Evolutionary conservation across 2,888 invertebrate species (phyloP).

Genomic region (Monopis laevigella): DNA sequence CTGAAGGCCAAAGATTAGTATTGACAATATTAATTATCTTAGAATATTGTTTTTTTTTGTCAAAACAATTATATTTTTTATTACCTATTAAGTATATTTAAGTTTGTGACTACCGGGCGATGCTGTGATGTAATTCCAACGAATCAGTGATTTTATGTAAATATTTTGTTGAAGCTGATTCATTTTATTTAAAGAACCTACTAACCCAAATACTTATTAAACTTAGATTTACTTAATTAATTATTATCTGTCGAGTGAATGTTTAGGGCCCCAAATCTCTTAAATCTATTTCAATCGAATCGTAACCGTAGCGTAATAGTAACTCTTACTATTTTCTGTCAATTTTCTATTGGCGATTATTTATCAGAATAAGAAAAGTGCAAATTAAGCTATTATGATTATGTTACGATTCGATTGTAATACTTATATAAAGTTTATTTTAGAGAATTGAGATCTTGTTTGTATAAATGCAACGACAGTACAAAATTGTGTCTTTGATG

Average conservation of each 20-base stretch:
- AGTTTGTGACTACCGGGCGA: constrained; percentile 27
- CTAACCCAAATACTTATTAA: constrained; percentile 2
- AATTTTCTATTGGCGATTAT: no score
- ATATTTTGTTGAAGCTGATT: constrained; percentile 19
- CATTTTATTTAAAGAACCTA: constrained; percentile 3
- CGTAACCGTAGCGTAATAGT: no score
- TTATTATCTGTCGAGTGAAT: no score
- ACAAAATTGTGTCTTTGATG: constrained; percentile 18
- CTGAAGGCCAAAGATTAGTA: constrained; percentile 64
- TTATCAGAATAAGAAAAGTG: no score
- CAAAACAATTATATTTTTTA: constrained; percentile 3
- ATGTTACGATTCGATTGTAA: no score
- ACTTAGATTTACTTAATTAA: no score
- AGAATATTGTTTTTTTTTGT: neutral
- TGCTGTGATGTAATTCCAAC: constrained; percentile 55
- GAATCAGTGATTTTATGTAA: constrained; percentile 27
- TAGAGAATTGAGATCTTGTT: no score
- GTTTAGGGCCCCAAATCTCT: no score
- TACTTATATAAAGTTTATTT: no score
- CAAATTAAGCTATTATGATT: no score
- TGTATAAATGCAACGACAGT: constrained; percentile 14
- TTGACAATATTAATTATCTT: constrained; percentile 23
- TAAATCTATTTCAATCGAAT: no score
- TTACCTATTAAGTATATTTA: constrained; percentile 7
- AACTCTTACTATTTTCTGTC: no score